These are phyloP conservation scores for Rhimphoctona megacephalus DNA, from an alignment of 2,888 invertebrate species.

Conservation along the genomic window DNA sequence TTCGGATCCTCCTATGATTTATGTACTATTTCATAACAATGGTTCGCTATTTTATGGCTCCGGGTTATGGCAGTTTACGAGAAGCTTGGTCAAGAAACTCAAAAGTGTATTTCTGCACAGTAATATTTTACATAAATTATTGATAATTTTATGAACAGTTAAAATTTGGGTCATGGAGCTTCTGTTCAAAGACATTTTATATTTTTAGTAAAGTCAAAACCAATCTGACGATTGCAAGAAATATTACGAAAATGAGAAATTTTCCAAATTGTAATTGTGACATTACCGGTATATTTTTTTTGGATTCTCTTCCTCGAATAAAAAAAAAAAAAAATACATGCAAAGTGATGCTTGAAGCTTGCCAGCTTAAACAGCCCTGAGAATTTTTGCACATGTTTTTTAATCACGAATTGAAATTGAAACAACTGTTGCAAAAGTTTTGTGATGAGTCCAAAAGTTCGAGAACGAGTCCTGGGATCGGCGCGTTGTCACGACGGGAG, in stretches of 20 bases:
- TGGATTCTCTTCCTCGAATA: neutral
- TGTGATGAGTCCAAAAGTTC: neutral
- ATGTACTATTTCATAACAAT: neutral
- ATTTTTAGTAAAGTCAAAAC: neutral
- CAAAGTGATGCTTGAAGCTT: neutral
- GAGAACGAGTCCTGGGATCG: slow-evolving; percentile 43
- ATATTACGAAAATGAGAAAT: neutral
- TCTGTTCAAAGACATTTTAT: neutral
- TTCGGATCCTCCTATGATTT: neutral
- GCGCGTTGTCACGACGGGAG: slow-evolving; percentile 32
- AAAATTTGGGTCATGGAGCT: neutral
- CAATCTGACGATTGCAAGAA: neutral
- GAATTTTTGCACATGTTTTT: neutral
- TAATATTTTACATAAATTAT: neutral
- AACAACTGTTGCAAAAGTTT: neutral
- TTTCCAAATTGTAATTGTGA: neutral
- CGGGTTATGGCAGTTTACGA: neutral
- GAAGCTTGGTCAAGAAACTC: neutral
- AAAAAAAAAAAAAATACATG: neutral
- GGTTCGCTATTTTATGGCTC: neutral
- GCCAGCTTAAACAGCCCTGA: too few species aligned
- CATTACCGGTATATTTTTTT: neutral
- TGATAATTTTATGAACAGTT: neutral
- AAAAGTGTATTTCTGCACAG: neutral
- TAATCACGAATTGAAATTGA: neutral